phyloP scores from a whole-genome alignment of 2,888 invertebrate species.

The Metallyticus violacea region DNA sequence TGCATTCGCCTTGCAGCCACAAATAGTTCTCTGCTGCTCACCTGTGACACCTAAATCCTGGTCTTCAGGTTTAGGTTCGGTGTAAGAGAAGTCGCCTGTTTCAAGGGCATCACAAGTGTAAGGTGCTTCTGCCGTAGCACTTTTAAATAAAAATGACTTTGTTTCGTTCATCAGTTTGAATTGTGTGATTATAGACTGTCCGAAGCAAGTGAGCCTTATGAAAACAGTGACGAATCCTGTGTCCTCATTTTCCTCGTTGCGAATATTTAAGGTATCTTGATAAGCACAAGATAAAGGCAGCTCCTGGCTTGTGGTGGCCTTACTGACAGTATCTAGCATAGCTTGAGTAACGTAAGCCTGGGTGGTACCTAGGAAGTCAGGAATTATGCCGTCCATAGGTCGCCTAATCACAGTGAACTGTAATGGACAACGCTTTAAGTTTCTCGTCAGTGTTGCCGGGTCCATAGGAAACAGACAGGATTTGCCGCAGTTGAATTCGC shows the following conservation, averaged over 20 bases:
- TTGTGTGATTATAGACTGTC: constrained; percentile 62
- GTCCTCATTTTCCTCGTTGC: constrained; percentile 47
- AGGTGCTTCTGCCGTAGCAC: constrained; percentile 8
- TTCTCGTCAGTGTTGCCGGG: constrained; percentile 21
- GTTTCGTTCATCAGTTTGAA: constrained; percentile 47
- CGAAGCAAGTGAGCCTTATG: constrained; percentile 64
- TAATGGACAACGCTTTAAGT: constrained; percentile 23
- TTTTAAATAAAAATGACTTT: constrained; percentile 46
- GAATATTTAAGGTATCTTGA: constrained; percentile 59
- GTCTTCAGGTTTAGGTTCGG: background rate
- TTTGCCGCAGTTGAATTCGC: constrained; percentile 27
- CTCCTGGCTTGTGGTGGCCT: constrained; percentile 33
- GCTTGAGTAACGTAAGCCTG: background rate
- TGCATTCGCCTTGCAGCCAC: no score
- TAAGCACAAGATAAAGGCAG: constrained; percentile 52
- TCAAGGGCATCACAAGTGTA: background rate
- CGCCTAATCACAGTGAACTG: constrained; percentile 18
- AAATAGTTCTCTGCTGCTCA: no score
- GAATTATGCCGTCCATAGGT: background rate
- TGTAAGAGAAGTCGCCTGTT: background rate
- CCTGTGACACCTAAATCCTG: no score
- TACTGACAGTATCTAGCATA: constrained; percentile 37
- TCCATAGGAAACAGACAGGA: constrained; percentile 30
- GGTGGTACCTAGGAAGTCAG: background rate
- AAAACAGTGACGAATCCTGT: constrained; percentile 61